phyloP scores from a whole-genome alignment of 2,888 invertebrate genomes.

The Caenorhabditis macrosperma region DNA sequence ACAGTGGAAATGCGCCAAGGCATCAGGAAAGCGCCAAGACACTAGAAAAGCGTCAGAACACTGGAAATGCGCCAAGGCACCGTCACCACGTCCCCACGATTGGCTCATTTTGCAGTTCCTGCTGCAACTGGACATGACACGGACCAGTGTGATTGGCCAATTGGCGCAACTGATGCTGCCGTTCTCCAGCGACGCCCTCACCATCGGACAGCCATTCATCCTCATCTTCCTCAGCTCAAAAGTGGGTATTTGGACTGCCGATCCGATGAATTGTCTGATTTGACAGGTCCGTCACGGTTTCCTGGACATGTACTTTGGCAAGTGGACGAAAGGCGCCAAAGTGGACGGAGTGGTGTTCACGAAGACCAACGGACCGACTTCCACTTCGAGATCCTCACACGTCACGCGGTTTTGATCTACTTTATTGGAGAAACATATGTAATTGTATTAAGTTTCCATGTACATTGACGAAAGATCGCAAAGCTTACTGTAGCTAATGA shows the following conservation, averaged over 20 bases:
- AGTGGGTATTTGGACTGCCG: not conserved
- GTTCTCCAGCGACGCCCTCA: slow-evolving; percentile 47
- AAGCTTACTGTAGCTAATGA: no score
- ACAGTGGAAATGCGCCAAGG: no score
- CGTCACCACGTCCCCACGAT: not conserved
- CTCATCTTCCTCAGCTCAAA: slow-evolving; percentile 38
- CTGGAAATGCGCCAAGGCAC: no score
- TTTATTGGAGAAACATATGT: no score
- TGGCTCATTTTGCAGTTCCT: slow-evolving; percentile 15
- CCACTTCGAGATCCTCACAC: not conserved
- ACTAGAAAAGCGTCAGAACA: no score
- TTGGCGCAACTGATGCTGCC: slow-evolving; percentile 25
- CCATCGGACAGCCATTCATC: slow-evolving; percentile 28
- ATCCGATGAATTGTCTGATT: no score
- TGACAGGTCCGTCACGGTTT: slow-evolving; percentile 29
- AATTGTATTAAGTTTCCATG: no score
- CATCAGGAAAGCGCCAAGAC: no score
- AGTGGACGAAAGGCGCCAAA: not conserved
- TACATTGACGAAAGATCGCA: no score
- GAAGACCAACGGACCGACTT: slow-evolving; percentile 12
- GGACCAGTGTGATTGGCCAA: slow-evolving; percentile 19
- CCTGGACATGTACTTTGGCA: slow-evolving; percentile 37
- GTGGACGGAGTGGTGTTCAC: not conserved
- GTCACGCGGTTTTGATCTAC: no score
- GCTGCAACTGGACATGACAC: slow-evolving; percentile 29